Percentiles rank a stretch among this genome's conserved stretches.
These are phyloP conservation scores for Pollimyrus isidori DNA, from an alignment of 2,113 vertebrate genomes.

Conservation along the genomic window DNA sequence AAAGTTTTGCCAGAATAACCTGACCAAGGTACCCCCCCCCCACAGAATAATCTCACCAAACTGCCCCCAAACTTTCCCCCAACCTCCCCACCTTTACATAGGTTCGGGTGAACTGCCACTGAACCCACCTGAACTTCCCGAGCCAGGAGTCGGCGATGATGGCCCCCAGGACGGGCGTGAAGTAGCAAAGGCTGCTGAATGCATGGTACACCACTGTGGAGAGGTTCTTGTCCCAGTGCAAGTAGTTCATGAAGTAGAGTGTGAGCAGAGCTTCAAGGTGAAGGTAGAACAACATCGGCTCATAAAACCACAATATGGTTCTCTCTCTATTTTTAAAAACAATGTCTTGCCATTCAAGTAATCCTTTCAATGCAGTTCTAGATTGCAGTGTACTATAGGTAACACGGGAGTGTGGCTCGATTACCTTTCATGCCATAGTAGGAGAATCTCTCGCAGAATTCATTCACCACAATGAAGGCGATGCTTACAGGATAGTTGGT, in stretches of 20 bases:
- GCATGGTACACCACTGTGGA: constrained; percentile 92
- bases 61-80: neutral
- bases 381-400: neutral
- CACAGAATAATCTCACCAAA: neutral
- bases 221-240: constrained; percentile 81
- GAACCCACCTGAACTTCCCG: constrained; percentile 87
- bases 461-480: constrained; percentile 90
- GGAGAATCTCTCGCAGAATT: constrained; percentile 97
- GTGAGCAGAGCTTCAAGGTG: constrained; percentile 77
- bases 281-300: constrained; percentile 23
- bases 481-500: constrained; percentile 91
- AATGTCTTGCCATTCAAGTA: neutral
- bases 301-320: neutral
- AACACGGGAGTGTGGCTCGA: neutral
- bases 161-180: constrained; percentile 88
- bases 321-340: neutral
- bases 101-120: neutral
- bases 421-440: constrained; percentile 99
- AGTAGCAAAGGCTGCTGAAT: constrained; percentile 87
- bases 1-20: neutral
- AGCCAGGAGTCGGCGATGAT: constrained; percentile 93
- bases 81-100: neutral
- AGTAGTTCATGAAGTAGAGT: constrained; percentile 84
- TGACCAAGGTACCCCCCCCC: neutral
- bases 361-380: neutral